Percentiles rank a stretch among this genome's conserved stretches.
These are phyloP conservation scores for Thunnus maccoyii DNA, from an alignment of 2,113 vertebrate genomes.

Conservation along the genomic window DNA sequence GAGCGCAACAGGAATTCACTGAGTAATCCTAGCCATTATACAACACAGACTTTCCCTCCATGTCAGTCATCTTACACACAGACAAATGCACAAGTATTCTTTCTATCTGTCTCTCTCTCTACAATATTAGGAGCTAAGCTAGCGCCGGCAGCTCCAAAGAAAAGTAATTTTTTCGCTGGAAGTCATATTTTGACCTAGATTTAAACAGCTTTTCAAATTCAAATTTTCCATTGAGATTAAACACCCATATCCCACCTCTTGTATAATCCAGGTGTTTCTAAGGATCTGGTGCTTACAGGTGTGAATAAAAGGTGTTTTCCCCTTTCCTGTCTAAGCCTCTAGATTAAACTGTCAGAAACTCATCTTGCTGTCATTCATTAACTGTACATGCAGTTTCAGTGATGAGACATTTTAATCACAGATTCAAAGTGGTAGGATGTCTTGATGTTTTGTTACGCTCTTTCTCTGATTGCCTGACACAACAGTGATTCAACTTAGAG, in stretches of 20 bases:
- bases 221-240: conserved; percentile 16
- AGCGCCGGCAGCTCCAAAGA: not conserved
- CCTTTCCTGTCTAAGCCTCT: too few species aligned
- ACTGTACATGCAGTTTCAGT: not conserved
- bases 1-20: conserved; percentile 54
- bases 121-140: conserved; percentile 2
- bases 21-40: conserved; percentile 53
- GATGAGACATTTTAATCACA: too few species aligned
- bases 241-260: too few species aligned
- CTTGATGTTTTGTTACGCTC: too few species aligned
- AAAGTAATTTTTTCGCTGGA: conserved; percentile 19
- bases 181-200: conserved; percentile 56
- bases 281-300: conserved; percentile 5
- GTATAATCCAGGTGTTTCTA: conserved; percentile 5
- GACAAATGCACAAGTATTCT: not conserved
- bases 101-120: not conserved
- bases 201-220: conserved; percentile 35
- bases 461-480: too few species aligned
- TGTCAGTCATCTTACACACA: conserved; percentile 36
- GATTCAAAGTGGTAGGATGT: too few species aligned
- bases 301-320: not conserved
- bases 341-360: not conserved
- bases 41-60: conserved; percentile 41
- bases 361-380: not conserved
- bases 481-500: too few species aligned